These are phyloP conservation scores for Caenorhabditis parvicauda DNA, from an alignment of 2,888 invertebrate species.

Conservation along the genomic window DNA sequence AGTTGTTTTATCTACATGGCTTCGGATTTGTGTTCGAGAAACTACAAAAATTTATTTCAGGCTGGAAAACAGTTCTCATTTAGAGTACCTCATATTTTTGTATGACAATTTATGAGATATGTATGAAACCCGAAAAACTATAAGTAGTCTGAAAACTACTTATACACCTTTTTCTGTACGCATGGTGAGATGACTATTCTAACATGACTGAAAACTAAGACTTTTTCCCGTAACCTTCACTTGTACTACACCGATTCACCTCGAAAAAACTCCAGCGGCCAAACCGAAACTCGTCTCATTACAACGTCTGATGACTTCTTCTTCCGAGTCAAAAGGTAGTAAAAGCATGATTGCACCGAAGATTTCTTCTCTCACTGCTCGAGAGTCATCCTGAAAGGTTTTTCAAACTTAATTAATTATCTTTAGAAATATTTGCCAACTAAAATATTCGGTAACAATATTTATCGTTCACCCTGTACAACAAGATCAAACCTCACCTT, in stretches of 20 bases:
- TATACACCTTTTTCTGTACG: no score
- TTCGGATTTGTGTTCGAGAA: not conserved
- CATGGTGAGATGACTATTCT: not conserved
- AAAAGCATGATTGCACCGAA: constrained; percentile 69
- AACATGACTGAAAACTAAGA: not conserved
- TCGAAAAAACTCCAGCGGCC: constrained; percentile 69
- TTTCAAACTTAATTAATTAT: no score
- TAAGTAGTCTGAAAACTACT: no score
- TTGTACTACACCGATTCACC: constrained; percentile 52
- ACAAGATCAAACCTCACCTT: constrained; percentile 64
- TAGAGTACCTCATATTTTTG: no score
- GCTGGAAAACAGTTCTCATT: not conserved
- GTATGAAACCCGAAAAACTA: no score
- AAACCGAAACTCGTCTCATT: constrained; percentile 69
- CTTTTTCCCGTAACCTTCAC: not conserved
- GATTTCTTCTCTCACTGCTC: constrained; percentile 66
- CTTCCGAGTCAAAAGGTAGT: constrained; percentile 67
- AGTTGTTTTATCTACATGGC: not conserved
- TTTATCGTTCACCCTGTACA: constrained; percentile 20
- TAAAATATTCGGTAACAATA: not conserved
- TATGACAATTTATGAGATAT: no score
- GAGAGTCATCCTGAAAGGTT: constrained; percentile 10
- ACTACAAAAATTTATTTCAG: not conserved
- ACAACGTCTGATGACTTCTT: constrained; percentile 66
- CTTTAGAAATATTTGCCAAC: not conserved